Base-by-base conservation (phyloP, 2,888 invertebrate species). In the Meloe dianella region DNA sequence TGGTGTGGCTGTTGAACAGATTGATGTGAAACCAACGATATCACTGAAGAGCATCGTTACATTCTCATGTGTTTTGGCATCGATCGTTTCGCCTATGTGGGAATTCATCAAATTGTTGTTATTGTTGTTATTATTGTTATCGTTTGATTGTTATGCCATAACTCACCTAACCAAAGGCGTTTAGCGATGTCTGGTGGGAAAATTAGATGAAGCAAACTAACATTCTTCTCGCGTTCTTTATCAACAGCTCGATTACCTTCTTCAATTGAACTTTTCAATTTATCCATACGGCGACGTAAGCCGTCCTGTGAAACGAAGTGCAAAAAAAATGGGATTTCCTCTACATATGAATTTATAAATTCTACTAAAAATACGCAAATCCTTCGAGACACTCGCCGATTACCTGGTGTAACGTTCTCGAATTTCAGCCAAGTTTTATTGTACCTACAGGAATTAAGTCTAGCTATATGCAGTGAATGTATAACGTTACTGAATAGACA, bases 21-120 rank as follows among this genome's bases (percentile, higher is more conserved):
- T 97, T 38, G 95, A 95, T 0, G 97, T 97, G 83, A 97, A 97
- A 22, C 97, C 97, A 0, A 97, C 97, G 64, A 97, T 96, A 79
- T 97, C 97, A 78, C 96, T 96, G 85, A 97, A 97, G 58, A 97
- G 85, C 92, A 97, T 96, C 1, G 97, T 96, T 62, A 97, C 97
- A 83, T 96, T 90, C 74, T 96, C 93, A 82, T 96, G 94, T 57
- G 93, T 95, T 83, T 95, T 94, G 0, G 97, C 96, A 84, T 96
- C 95, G 65, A 97, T 96, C 63, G 91, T 90, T 82, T 96, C 92
- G 68, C 96, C 94, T 92, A n/a, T n/a, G n/a, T n/a, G n/a, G 76
- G 9, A 78, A 74, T 65, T 61, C 32, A 56, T 29, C n/a, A 32
- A 41, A 58, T 51, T 24, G 22, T 30, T 8, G 1, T 30, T 17